Conservation (phyloP, 1,140 invertebrate genomes). For the Aradophagus sp. region DNA sequence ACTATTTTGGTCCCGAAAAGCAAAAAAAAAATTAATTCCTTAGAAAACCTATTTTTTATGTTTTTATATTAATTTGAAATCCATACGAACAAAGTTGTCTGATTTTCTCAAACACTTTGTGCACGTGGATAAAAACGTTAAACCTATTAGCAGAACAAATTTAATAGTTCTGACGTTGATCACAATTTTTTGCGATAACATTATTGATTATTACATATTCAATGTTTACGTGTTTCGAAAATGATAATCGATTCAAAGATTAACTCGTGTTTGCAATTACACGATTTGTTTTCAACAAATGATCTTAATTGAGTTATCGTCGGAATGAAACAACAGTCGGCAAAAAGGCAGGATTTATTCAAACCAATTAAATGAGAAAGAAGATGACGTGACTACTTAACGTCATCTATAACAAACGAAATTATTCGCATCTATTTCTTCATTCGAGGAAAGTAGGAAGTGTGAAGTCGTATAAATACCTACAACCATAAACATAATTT, state of each 20-base stretch:
- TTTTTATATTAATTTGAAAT: no score
- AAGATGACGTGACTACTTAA: slow-evolving; percentile 32
- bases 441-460: slow-evolving; percentile 35
- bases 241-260: not conserved
- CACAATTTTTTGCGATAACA: not conserved
- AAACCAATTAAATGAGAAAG: slow-evolving; percentile 27
- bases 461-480: slow-evolving; percentile 41
- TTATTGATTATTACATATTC: not conserved
- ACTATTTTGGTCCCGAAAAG: not conserved
- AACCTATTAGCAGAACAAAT: no score
- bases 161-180: not conserved
- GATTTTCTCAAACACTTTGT: no score
- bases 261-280: not conserved
- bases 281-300: slow-evolving; percentile 17
- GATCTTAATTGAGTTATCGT: slow-evolving; percentile 18
- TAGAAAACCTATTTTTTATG: no score
- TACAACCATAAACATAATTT: slow-evolving; percentile 55
- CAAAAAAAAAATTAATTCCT: no score
- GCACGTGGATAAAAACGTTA: no score
- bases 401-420: slow-evolving; percentile 36
- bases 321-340: not conserved
- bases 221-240: not conserved
- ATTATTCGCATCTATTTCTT: slow-evolving; percentile 37
- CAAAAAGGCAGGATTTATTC: slow-evolving; percentile 27
- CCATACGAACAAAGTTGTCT: no score